Base-by-base conservation (phyloP, 2,797 vertebrate genomes). In the Rhynchonycteris naso region DNA sequence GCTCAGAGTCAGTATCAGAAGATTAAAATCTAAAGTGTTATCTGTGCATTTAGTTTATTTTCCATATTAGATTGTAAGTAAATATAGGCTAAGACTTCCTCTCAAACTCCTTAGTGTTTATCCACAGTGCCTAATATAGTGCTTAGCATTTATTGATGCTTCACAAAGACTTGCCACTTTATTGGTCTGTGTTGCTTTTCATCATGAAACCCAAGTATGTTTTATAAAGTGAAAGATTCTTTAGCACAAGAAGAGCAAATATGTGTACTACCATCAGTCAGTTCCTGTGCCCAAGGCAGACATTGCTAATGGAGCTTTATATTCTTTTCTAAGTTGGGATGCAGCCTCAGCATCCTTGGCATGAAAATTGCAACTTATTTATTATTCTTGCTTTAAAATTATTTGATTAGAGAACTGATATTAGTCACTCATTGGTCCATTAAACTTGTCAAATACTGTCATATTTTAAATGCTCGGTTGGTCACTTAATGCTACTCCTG, bases 111-210 rank as follows among this genome's bases (percentile, higher is more conserved):
- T 56, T 87, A 1, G 22, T 88, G 21, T 84, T 72, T 50, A 47
- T 65, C 16, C 38, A 82, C 4, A 56, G 50, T 35, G 15, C 10
- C 50, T 71, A 85, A 65, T 13, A 59, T 0, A 74, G 21, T 28
- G n/a, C 28, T 92, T 90, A 76, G 24, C 33, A 68, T 59, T 91
- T 80, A 86, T 54, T 75, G 33, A 91, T 56, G 54, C 19, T 88
- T 59, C 88, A 47, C 38, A 65, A 75, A 85, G 81, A 38, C 24
- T 59, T 88, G 28, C 63, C 66, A 26, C 9, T 68, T 58, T 52
- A 80, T 61, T 54, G 43, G 30, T 78, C 14, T 78, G 33, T 58
- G 59, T 72, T 28, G 30, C 43, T 82, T 92, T 50, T 80, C 50
- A 30, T 38, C 16, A 65, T 58, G 83, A 96, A 86, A 87, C 50